Evolutionary conservation across 2,888 invertebrate genomes (phyloP).

Genomic region (Noctua pronuba): DNA sequence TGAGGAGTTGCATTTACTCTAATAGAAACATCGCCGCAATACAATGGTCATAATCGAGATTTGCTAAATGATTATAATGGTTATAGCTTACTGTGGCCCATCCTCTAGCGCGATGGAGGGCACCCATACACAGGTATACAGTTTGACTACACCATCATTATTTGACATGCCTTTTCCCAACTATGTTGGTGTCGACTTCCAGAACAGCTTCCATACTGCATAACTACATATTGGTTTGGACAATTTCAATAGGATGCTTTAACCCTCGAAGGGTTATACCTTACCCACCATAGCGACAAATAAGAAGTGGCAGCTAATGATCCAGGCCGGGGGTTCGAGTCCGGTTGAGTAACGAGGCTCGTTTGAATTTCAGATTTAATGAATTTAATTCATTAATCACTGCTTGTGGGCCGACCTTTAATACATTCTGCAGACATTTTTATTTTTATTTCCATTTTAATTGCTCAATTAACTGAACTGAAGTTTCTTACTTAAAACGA

Average conservation of each 20-base stretch:
- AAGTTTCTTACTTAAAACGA: neutral
- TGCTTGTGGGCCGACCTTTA: constrained; percentile 39
- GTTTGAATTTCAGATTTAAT: constrained; percentile 59
- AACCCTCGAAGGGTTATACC: too few relatives aligned
- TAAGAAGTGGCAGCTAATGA: constrained; percentile 39
- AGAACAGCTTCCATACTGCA: neutral
- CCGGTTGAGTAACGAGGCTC: constrained; percentile 49
- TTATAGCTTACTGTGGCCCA: too few relatives aligned
- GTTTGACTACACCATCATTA: neutral
- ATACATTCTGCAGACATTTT: constrained; percentile 35
- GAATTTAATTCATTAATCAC: constrained; percentile 64
- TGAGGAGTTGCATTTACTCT: neutral
- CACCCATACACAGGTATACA: neutral
- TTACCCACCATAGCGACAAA: constrained; percentile 14
- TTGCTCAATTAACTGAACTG: constrained; percentile 45
- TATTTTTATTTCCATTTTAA: constrained; percentile 48
- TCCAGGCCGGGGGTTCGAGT: constrained; percentile 31
- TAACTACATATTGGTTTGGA: neutral
- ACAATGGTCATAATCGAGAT: neutral
- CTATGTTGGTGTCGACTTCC: neutral
- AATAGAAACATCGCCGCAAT: neutral
- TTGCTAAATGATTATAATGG: neutral
- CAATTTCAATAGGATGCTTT: neutral
- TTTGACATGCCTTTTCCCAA: neutral
- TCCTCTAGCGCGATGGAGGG: neutral